Evolutionary conservation across 1,140 invertebrate species (phyloP), one percentile per base, ranked within the genome.

Genomic region (Pseudachorutes palmiensis): DNA sequence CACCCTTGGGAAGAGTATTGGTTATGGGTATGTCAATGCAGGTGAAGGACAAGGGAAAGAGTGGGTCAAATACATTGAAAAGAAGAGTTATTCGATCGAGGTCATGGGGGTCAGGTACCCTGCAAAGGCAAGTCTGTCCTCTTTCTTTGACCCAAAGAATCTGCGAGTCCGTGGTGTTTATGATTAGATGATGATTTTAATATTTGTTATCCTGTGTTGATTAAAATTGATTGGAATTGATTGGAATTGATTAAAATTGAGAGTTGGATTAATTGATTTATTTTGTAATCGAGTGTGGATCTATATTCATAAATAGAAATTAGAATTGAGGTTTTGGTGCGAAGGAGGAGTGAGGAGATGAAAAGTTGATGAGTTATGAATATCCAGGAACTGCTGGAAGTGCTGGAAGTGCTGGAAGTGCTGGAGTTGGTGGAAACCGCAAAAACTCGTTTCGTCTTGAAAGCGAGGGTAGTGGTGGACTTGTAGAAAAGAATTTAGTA

Each of bases 71-170:
- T 92, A 83, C 74, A 77, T 94, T 5, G 82, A 83, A 73, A 81
- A 80, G 22, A 90, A 89, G 1, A 77, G 84, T 28, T 94, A 92
- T 76, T 82, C 90, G 75, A 83, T 94, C 14, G 91, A 92, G 80
- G 82, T 87, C 30, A 84, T 89, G 81, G 88, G 90, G 14, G 82
- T 83, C 67, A 83, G 80, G 69, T 84, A 88, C 76, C 82, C 83
- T 31, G 90, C 90, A 0, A 81, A 81, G 14, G 77, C 88, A 29
- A 85, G 90, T 76, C 70, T 87, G 24, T 84, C 82, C 73, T 87
- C 87, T 71, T 89, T 90, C 3, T 93, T 93, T 75, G 90, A 94
- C 80, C 87, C 88, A 0, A 82, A 82, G 67, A 84, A 83, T 74
- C 80, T 83, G 72, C 77, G 86, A 72, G 72, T 86, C 70, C 76